These are phyloP conservation scores for Phycodurus eques DNA, from an alignment of 2,113 vertebrate species.

Conservation along the genomic window DNA sequence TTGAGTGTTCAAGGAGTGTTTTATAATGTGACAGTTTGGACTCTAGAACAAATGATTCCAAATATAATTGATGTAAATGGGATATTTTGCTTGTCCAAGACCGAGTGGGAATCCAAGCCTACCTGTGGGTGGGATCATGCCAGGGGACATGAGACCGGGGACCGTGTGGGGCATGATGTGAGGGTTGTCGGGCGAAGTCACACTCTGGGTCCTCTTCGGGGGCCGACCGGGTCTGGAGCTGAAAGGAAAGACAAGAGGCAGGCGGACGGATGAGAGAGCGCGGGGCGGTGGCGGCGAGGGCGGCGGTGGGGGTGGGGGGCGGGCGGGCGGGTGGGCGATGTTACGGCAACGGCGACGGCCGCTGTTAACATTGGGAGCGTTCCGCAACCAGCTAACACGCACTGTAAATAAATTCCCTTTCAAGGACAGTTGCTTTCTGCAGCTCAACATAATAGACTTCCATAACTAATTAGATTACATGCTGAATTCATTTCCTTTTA, in stretches of 20 bases:
- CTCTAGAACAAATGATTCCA: neutral
- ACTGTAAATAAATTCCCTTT: constrained; percentile 99
- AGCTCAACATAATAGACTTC: constrained; percentile 99
- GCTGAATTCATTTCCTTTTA: constrained; percentile 99
- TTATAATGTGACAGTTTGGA: neutral
- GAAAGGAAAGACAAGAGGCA: constrained; percentile 44
- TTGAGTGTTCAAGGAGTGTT: neutral
- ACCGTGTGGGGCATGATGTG: constrained; percentile 99
- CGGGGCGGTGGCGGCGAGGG: constrained; percentile 33
- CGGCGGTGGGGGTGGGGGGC: constrained; percentile 45
- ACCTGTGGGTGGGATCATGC: constrained; percentile 99
- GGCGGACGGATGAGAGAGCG: constrained; percentile 16
- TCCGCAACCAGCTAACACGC: constrained; percentile 93
- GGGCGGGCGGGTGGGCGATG: constrained; percentile 32
- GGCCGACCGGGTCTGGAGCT: constrained; percentile 99
- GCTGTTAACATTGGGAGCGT: constrained; percentile 85
- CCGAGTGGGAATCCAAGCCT: constrained; percentile 26
- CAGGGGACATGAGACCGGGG: constrained; percentile 97
- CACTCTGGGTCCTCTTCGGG: constrained; percentile 97
- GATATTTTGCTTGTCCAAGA: neutral
- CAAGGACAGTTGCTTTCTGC: constrained; percentile 99
- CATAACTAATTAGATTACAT: constrained; percentile 99
- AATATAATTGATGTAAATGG: neutral
- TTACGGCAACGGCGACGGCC: constrained; percentile 40
- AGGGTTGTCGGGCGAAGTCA: constrained; percentile 95